Evolutionary conservation across 1,140 invertebrate genomes (phyloP).

Genomic region (Thrips palmi): DNA sequence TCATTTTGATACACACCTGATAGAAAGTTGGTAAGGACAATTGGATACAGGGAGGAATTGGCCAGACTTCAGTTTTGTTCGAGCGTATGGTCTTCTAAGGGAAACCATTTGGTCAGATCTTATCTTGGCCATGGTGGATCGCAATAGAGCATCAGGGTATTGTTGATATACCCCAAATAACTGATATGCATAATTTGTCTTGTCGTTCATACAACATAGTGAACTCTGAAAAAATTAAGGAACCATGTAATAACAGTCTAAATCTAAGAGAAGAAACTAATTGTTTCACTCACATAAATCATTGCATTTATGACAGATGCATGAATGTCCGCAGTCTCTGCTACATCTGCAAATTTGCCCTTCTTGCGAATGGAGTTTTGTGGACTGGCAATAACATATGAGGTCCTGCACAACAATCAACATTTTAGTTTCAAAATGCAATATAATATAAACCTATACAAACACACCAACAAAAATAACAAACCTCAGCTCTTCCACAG

Average conservation of each 20-base stretch:
- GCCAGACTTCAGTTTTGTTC: conserved; percentile 13
- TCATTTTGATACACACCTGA: conserved; percentile 15
- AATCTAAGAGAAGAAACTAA: conserved; percentile 1
- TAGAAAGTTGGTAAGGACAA: conserved; percentile 31
- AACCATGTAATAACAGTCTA: conserved; percentile 16
- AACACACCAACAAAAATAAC: no score
- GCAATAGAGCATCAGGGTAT: conserved; percentile 39
- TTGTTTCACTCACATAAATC: conserved; percentile 16
- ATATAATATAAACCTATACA: no score
- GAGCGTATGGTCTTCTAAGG: conserved; percentile 25
- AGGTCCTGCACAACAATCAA: conserved; percentile 10
- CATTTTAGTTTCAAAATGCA: no score
- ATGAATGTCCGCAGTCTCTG: conserved; percentile 21
- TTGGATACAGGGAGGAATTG: conserved; percentile 26
- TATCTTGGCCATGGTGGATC: conserved; percentile 35
- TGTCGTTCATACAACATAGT: conserved; percentile 36
- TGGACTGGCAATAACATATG: conserved; percentile 14
- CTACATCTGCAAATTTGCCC: conserved; percentile 16
- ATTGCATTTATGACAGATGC: conserved; percentile 19
- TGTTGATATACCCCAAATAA: conserved; percentile 52
- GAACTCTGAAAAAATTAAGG: conserved; percentile 28
- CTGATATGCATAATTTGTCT: conserved; percentile 38
- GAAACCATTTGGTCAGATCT: conserved; percentile 34
- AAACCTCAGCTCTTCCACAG: conserved; percentile 13
- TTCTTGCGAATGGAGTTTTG: conserved; percentile 5